Base-by-base conservation (phyloP, 2,113 vertebrate genomes). In the Excalfactoria chinensis region DNA sequence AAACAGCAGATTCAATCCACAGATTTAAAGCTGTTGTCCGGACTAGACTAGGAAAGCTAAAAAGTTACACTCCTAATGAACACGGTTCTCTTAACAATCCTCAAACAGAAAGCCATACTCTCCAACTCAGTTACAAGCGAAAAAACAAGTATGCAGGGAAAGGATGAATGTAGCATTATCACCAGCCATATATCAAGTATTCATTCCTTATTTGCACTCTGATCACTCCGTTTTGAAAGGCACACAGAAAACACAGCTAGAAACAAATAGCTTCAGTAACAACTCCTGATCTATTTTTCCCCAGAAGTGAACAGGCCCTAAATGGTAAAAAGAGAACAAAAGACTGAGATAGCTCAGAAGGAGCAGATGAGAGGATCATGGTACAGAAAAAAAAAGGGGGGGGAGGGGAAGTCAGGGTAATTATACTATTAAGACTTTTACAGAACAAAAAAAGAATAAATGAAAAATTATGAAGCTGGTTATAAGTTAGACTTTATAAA, bases 1-100 rank as follows among this genome's bases (percentile, higher is more conserved):
- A 95, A 90, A 53, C 58, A 88, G 66, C 62, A 66, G 37, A 77
- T 91, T 93, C 70, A 92, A 56, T 7, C 5, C 26, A 28, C 41
- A 92, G 53, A 63, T 86, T 86, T 91, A 81, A 72, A 90, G 78
- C 11, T 72, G 86, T 62, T 92, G 53, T 62, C 80, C 87, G 44
- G 73, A 93, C 86, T 92, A 63, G 76, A 94, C 69, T 0, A 90
- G 74, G 16, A 55, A 90, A 95, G 81, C 26, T 84, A 67, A 84
- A 67, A 72, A 86, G 51, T 86, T 53, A 53, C 16, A 15, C 26
- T 53, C 51, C 26, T 10, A 53, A 17, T 9, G 8, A 53, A 30
- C 16, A 26, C 51, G 28, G 51, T 28, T 30, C 51, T 63, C 69
- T 60, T 67, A 91, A 71, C 46, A 85, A 75, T 3, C 25, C 34